Evolutionary conservation across 2,113 vertebrate genomes (phyloP).

Genomic region (Serinus canaria): DNA sequence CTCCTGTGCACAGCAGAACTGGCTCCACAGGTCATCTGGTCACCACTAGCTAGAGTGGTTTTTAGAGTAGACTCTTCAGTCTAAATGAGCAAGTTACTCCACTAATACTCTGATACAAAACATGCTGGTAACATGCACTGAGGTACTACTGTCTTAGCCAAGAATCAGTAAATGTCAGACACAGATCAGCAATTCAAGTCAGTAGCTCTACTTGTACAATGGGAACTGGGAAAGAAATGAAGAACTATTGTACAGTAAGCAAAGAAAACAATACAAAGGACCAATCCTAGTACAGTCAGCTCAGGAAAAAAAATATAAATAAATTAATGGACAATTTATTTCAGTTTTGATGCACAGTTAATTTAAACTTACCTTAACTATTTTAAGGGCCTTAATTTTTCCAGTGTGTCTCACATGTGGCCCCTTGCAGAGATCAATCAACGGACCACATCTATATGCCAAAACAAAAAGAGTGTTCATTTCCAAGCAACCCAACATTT

Average conservation of each 20-base stretch:
- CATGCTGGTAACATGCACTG: not conserved
- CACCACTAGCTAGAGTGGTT: not conserved
- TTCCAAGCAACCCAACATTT: not conserved
- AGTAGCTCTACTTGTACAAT: not conserved
- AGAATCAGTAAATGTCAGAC: not conserved
- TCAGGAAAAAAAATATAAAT: not conserved
- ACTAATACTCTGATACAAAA: not conserved
- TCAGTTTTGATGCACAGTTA: not conserved
- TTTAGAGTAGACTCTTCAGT: not conserved
- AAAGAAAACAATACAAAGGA: not conserved
- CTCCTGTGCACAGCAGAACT: accelerated
- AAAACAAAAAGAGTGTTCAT: not conserved
- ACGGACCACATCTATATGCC: constrained; percentile 67
- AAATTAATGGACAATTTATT: not conserved
- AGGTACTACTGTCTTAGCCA: not conserved
- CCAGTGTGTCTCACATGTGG: constrained; percentile 83
- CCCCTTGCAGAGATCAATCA: constrained; percentile 80
- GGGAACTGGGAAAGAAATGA: not conserved
- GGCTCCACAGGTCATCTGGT: not conserved
- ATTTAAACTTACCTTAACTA: constrained; percentile 73
- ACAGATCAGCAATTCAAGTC: not conserved
- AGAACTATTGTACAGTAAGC: not conserved
- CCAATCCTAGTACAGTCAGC: not conserved
- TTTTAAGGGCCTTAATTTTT: constrained; percentile 78
- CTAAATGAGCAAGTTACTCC: not conserved